Base-by-base conservation (phyloP, 2,888 invertebrate genomes). In the Cetonia aurata region DNA sequence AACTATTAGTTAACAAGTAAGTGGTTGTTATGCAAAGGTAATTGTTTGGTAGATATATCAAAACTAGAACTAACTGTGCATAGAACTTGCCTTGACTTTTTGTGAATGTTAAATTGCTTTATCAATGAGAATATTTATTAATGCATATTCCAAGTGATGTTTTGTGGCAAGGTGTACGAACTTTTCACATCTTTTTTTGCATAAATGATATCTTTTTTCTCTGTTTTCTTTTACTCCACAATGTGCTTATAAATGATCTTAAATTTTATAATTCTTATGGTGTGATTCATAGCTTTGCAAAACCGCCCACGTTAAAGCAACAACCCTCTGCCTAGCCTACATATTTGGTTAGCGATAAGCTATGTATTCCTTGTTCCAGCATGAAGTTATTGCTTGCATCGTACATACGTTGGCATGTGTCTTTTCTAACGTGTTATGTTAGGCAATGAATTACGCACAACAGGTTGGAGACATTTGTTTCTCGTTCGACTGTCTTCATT, bases 381-480 rank as follows among this genome's bases (percentile, higher is more conserved):
- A n/a, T 31, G 13, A 53, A 60, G 60, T 60, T 60, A 60, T 46
- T 12, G 31, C 46, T 25, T 46, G 46, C 13, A 46, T 60, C 46
- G 60, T 46, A 25, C 25, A 25, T 25, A 46, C 60, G 46, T 46
- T 46, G 60, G 46, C 19, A 25, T 60, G 19, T n/a, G 31, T 60
- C 60, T 60, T n/a, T n/a, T 60, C 46, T 31, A 60, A 60, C 60
- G 46, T 60, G 60, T 41, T 59, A 44, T 59, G 17, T 6, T 44
- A 25, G 19, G 10, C 25, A 19, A 25, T 44, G 44, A 19, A 59
- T 59, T 44, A 46, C 15, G 19, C 50, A 50, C 19, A 59, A 59
- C 59, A 59, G 59, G 59, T 59, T 44, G 42, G 59, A 19, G 10
- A 59, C 19, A 59, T 59, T 44, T 59, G 41, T 59, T 59, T 59